These are phyloP conservation scores for Lytechinus pictus DNA, from an alignment of 35 echinoderm and acorn worm genomes.

Conservation along the genomic window DNA sequence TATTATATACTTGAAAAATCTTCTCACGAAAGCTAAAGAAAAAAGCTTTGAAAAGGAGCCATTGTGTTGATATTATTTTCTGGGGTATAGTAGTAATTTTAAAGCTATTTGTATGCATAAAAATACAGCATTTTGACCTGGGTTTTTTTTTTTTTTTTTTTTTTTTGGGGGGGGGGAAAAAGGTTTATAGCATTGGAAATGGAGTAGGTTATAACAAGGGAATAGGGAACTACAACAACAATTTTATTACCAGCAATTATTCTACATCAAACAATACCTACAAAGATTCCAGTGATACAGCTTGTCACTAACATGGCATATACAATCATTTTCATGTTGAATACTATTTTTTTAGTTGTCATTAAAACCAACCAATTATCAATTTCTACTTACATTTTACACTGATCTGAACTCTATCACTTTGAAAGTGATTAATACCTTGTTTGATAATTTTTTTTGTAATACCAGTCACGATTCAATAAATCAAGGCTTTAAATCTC, in stretches of 20 bases:
- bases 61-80: too few relatives aligned
- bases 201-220: neutral
- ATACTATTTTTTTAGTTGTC: neutral
- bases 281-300: neutral
- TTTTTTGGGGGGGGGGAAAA: neutral
- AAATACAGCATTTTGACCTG: too few relatives aligned
- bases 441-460: neutral
- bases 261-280: neutral
- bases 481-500: neutral
- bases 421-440: neutral
- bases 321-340: neutral
- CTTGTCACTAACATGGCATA: neutral
- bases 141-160: too few relatives aligned
- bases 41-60: too few relatives aligned
- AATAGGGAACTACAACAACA: neutral
- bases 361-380: neutral
- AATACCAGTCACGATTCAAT: neutral
- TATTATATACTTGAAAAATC: too few relatives aligned
- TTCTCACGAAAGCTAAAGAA: too few relatives aligned
- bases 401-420: neutral
- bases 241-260: neutral
- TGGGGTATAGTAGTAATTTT: too few relatives aligned
- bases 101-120: too few relatives aligned
- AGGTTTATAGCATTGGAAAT: neutral
- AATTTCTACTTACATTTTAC: neutral